Evolutionary conservation across 1,140 invertebrate genomes (phyloP), one percentile per base, ranked within the genome.

Genomic region (Tetramorium simillimum): DNA sequence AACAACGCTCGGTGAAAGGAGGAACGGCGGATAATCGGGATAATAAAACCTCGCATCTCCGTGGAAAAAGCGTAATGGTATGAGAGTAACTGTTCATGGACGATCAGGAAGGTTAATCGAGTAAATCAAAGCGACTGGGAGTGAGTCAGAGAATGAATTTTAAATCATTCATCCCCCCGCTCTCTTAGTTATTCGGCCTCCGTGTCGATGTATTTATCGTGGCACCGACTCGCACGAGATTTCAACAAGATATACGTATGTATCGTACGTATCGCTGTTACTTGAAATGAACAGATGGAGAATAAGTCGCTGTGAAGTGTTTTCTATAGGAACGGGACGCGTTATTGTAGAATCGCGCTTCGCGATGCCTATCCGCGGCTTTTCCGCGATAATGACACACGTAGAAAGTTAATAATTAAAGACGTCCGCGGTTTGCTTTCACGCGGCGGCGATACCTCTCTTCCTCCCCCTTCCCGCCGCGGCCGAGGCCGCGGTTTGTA

Each of bases 321-420:
- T 70, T 49, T 49, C 67, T 28, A 0, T 10, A 12, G 18, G 28
- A 56, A 56, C 3, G 18, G 16, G 16, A 16, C 9, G 37, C 37
- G 37, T 24, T 46, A 28, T 69, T 43, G 43, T 33, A 16, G 14
- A 18, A 6, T 60, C 4, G 67, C 51, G 24, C 21, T 40, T 73
- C 2, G 78, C 67, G 58, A 82, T 53, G 77, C 7, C 46, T 18
- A 14, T 80, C 6, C 43, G 9, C 46, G 53, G 40, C 69, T 84
- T 49, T 82, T 84, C 40, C 53, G 43, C 14, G 69, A 58, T 60
- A 60, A 75, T 12, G 53, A 62, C 69, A 62, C 69, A 24, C 12
- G 37, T 82, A 84, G 80, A 84, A 84, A 84, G 80, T 75, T 75
- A 84, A 84, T 84, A 84, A 84, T 75, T 75, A 84, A 84, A 75